Conservation (phyloP, 2,888 invertebrate genomes). For the Myopa tessellatipennis region DNA sequence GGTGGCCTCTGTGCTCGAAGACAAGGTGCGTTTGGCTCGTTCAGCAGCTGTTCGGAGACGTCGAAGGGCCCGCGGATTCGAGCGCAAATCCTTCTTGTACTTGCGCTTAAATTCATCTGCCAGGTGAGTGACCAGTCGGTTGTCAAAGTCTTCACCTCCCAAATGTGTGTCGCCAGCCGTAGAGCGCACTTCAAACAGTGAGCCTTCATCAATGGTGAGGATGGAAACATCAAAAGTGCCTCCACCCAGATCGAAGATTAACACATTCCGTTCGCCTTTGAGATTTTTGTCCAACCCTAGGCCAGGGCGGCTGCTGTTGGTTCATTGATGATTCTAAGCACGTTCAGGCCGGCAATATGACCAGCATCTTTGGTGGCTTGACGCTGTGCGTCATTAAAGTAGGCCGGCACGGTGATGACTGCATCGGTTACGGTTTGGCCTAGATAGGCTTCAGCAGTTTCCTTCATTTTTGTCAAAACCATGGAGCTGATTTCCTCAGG, state of each 20-base stretch:
- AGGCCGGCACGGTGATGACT: conserved; percentile 90
- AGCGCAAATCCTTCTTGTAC: conserved; percentile 75
- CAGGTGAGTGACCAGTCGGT: conserved; percentile 86
- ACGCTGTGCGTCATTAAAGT: conserved; percentile 89
- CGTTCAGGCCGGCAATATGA: conserved; percentile 88
- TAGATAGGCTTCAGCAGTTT: conserved; percentile 88
- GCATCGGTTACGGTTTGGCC: conserved; percentile 86
- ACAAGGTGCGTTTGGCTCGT: conserved; percentile 81
- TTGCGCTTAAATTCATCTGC: conserved; percentile 87
- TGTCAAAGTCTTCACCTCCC: conserved; percentile 92
- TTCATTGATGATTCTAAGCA: conserved; percentile 91
- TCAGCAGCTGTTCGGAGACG: conserved; percentile 81
- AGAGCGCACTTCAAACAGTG: conserved; percentile 89
- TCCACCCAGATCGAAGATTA: conserved; percentile 75
- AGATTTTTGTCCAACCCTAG: conserved; percentile 90
- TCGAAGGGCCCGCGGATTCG: conserved; percentile 75
- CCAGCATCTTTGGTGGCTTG: conserved; percentile 96
- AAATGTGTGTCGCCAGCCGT: conserved; percentile 94
- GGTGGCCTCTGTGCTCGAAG: conserved; percentile 81
- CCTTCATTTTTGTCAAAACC: conserved; percentile 94
- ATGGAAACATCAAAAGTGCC: conserved; percentile 97
- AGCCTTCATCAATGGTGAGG: conserved; percentile 90
- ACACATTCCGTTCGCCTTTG: conserved; percentile 82
- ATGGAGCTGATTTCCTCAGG: conserved; percentile 92
- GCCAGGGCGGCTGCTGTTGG: conserved; percentile 93